Evolutionary conservation across 2,888 invertebrate species (phyloP).

Genomic region (Escarpia spicata): DNA sequence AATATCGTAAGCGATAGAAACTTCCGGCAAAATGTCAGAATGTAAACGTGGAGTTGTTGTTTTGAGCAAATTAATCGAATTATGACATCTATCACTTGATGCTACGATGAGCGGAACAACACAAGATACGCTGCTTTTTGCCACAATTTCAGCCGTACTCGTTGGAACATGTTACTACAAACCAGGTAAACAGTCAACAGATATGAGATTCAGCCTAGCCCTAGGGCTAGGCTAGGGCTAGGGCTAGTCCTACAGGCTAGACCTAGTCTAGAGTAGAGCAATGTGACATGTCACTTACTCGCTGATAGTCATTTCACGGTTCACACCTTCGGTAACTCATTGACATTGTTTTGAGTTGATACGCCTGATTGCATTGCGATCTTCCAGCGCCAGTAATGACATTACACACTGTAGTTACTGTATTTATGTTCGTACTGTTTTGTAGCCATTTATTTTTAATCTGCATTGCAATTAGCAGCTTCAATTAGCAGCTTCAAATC

Average conservation of each 20-base stretch:
- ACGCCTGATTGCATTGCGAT: too few species aligned
- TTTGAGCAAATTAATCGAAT: neutral
- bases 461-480: too few species aligned
- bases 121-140: conserved; percentile 6
- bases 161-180: conserved; percentile 6
- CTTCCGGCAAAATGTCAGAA: conserved; percentile 16
- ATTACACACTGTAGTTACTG: too few species aligned
- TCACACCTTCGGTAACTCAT: too few species aligned
- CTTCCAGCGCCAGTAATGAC: too few species aligned
- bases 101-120: conserved; percentile 10
- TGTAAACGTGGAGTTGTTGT: conserved; percentile 6
- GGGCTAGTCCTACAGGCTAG: neutral
- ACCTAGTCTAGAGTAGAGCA: neutral
- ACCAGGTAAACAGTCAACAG: neutral
- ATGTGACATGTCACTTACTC: too few species aligned
- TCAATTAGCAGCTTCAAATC: too few species aligned
- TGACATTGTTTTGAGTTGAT: too few species aligned
- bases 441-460: too few species aligned
- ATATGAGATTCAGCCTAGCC: too few species aligned
- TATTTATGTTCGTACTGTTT: too few species aligned
- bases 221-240: neutral
- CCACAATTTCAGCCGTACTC: conserved; percentile 7
- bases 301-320: too few species aligned
- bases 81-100: neutral
- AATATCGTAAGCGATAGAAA: neutral